Evolutionary conservation across 2,797 vertebrate genomes (phyloP).

Genomic region (Microctenopoma stevenorrisi): DNA sequence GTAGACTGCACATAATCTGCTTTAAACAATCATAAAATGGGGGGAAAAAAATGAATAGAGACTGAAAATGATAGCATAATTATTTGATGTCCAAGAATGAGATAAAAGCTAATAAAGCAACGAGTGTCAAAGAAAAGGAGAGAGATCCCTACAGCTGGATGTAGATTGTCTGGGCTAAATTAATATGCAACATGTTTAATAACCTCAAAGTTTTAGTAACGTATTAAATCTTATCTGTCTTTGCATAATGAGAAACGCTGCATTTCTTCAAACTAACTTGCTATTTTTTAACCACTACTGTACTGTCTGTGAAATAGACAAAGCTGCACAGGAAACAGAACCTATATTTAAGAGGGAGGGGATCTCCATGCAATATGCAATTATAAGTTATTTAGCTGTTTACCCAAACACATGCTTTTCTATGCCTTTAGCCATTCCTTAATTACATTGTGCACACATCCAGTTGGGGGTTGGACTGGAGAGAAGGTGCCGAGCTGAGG

Average conservation of each 20-base stretch:
- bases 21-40: conserved; percentile 1
- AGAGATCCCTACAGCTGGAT: neutral
- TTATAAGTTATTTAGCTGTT: conserved; percentile 69
- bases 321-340: conserved; percentile 20
- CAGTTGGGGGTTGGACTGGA: conserved; percentile 23
- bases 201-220: neutral
- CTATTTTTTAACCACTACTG: conserved; percentile 4
- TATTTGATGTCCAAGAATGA: neutral
- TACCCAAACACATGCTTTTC: conserved; percentile 46
- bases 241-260: neutral
- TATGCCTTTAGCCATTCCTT: conserved; percentile 51
- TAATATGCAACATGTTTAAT: neutral
- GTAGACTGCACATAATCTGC: conserved; percentile 49
- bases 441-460: conserved; percentile 52
- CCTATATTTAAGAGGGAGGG: conserved; percentile 69
- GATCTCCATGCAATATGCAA: conserved; percentile 40
- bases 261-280: conserved; percentile 18
- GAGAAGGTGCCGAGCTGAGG: neutral
- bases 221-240: neutral
- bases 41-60: neutral
- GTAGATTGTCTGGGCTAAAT: neutral
- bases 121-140: neutral
- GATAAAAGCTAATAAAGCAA: neutral
- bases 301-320: neutral
- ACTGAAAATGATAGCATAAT: neutral